These are phyloP conservation scores for Heliconius melpomene DNA, from an alignment of 1,140 invertebrate genomes.

Conservation along the genomic window DNA sequence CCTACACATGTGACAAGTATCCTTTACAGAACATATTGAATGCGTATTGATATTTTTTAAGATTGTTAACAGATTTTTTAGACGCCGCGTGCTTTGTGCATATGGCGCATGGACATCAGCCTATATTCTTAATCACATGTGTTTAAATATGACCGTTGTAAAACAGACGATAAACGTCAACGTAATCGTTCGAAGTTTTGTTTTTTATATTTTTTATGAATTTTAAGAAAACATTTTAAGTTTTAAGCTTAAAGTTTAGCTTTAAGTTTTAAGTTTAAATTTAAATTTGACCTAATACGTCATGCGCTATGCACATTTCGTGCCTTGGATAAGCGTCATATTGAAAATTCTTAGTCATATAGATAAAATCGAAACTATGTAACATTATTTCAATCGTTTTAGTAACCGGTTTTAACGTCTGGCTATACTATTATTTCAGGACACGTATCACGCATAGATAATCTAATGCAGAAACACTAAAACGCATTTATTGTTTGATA, in stretches of 20 bases:
- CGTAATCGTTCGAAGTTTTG: neutral
- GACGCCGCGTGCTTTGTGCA: constrained; percentile 31
- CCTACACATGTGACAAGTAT: constrained; percentile 41
- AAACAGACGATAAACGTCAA: neutral
- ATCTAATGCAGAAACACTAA: constrained; percentile 74
- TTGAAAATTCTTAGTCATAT: constrained; percentile 15
- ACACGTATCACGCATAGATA: constrained; percentile 71
- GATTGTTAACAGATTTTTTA: constrained; percentile 21
- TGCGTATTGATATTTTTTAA: constrained; percentile 27
- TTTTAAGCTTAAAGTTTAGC: neutral
- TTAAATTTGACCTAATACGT: neutral
- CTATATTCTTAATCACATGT: constrained; percentile 2
- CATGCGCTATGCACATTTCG: neutral
- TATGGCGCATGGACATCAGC: constrained; percentile 15
- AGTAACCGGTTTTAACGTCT: constrained; percentile 37
- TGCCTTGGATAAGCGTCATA: neutral
- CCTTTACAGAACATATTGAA: constrained; percentile 43
- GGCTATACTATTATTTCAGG: constrained; percentile 72
- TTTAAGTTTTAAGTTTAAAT: neutral
- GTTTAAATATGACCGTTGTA: neutral
- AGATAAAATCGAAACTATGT: neutral
- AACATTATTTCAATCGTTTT: constrained; percentile 35
- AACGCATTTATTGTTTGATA: constrained; percentile 72
- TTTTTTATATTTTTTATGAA: neutral
- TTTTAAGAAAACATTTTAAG: neutral